A percentile compares a stretch with the other conserved stretches of the same genome.
Evolutionary conservation across 2,888 invertebrate species (phyloP).

Genomic region (Cerastoderma edule): DNA sequence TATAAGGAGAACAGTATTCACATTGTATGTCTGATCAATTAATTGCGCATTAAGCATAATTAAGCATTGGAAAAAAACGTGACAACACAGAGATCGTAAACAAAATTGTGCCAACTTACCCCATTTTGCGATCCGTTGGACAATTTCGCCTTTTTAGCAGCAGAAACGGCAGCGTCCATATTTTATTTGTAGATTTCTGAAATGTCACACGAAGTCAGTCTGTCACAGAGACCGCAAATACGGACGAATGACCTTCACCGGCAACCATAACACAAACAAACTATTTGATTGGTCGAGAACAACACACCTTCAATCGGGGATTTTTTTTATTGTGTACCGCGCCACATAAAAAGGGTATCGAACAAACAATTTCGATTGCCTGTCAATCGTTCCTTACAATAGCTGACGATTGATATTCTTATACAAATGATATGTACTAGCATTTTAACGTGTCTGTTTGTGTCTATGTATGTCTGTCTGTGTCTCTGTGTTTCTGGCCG

Average conservation of each 20-base stretch:
- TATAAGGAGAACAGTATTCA: no score
- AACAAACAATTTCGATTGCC: no score
- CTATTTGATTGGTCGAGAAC: conserved; percentile 28
- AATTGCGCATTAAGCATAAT: no score
- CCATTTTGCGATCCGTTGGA: conserved; percentile 25
- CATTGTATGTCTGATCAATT: no score
- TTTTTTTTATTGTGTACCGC: no score
- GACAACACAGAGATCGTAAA: no score
- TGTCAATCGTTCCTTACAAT: no score
- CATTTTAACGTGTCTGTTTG: no score
- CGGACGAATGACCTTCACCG: conserved; percentile 12
- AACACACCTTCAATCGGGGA: conserved; percentile 31
- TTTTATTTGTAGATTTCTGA: conserved; percentile 8
- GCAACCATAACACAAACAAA: conserved; percentile 20
- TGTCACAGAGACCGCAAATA: conserved; percentile 4
- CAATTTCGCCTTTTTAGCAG: conserved; percentile 43
- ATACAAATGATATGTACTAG: no score
- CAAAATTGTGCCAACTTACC: conserved; percentile 38
- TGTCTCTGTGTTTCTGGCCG: not conserved
- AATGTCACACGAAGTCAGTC: not conserved
- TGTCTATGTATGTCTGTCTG: not conserved
- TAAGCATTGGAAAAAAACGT: no score
- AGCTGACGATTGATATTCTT: no score
- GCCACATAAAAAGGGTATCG: no score
- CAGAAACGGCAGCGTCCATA: conserved; percentile 50